A percentile compares a stretch with the other conserved stretches of the same genome.
phyloP scores from a whole-genome alignment of 2,113 vertebrate genomes.

The Colinus virginianus region DNA sequence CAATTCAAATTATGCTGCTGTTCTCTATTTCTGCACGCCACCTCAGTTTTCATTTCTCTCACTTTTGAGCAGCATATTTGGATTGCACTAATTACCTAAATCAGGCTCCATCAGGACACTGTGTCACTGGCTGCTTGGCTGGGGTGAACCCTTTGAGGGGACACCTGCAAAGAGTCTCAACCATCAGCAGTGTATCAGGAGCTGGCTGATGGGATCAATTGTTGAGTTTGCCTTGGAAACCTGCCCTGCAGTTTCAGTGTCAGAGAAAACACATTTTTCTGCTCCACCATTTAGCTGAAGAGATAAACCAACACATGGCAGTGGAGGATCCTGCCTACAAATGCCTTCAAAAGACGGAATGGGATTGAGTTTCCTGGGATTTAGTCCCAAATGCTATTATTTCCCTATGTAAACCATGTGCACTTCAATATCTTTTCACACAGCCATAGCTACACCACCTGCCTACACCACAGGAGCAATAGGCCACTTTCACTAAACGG shows the following conservation, averaged over 20 bases:
- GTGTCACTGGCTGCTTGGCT: background rate
- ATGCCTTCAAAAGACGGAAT: background rate
- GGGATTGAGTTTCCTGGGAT: background rate
- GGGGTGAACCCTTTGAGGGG: background rate
- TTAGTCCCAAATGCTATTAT: background rate
- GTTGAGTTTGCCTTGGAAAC: conserved; percentile 4
- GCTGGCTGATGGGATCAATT: background rate
- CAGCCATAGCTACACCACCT: background rate
- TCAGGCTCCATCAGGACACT: background rate
- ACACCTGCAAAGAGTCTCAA: background rate
- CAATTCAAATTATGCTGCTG: background rate
- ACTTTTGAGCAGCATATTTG: background rate
- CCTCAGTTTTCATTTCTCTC: background rate
- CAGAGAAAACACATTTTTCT: background rate
- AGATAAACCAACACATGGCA: background rate
- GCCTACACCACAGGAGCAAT: background rate
- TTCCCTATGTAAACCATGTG: background rate
- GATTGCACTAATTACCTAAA: background rate
- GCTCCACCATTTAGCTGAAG: background rate
- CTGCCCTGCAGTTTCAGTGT: background rate
- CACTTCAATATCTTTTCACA: background rate
- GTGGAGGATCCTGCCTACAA: background rate
- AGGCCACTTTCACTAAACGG: background rate
- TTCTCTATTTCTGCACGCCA: background rate
- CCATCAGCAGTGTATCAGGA: background rate